Evolutionary conservation across 2,888 invertebrate species (phyloP), one percentile per base, ranked within the genome.

Genomic region (Agrotis exclamationis): DNA sequence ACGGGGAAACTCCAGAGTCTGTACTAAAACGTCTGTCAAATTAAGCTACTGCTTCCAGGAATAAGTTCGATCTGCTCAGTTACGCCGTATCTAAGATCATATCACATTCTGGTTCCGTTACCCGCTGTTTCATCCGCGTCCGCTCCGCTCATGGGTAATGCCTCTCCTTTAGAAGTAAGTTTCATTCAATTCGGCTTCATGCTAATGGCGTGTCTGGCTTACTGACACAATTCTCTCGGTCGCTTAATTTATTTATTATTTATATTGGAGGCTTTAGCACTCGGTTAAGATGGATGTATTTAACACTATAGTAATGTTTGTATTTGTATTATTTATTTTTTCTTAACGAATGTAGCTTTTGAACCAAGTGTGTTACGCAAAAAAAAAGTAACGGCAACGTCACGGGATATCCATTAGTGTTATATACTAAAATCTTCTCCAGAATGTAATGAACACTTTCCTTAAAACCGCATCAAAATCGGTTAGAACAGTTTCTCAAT

Each of bases 171-270:
- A 54, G 58, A 74, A 76, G 73, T 76, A 75, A 82, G 74, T 85
- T 81, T 81, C 77, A 84, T 84, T 85, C 79, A 86, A 87, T 88
- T 88, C 80, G 83, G 86, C 83, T 78, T 73, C 79, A 79, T 79
- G 76, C 80, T 87, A 86, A 85, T 84, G 84, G 80, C 79, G 63
- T 33, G 81, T 78, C 76, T 85, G 84, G 63, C 89, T 84, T 80
- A 89, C 86, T 89, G 73, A 89, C 89, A 84, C 81, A 70, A 84
- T 87, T 89, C 74, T 77, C 75, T 76, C 79, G 80, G 66, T 78
- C 78, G 74, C 73, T 82, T 79, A 79, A 78, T 83, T 80, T 80
- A 83, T 83, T 84, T 84, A 82, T 85, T 82, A 82, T 68, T 79
- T 78, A 82, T 72, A 82, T 82, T 79, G 58, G 47, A 51, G 78